Evolutionary conservation across 35 echinoderm and acorn worm genomes (phyloP), one percentile per base, ranked within the genome.

Genomic region (Ophioderma brevispina): DNA sequence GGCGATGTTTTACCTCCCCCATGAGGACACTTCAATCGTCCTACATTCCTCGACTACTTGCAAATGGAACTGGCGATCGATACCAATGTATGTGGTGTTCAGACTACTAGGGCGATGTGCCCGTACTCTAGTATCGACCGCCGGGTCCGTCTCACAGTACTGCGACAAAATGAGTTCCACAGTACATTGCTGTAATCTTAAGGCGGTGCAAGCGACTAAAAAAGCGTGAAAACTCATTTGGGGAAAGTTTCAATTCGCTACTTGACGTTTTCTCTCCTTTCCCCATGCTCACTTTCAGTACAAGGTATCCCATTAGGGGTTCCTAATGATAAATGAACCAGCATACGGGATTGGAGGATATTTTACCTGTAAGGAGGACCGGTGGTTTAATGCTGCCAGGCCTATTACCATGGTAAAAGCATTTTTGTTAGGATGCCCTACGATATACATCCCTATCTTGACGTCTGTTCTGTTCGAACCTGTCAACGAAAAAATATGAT

Each of bases 71-170:
- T 30, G 59, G n/a, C 59, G 10, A 70, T 15, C 10, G n/a, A 8
- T 70, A 70, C 59, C n/a, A 70, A 70, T 70, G 10, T 70, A 70
- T 70, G 59, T 70, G 59, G 10, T 70, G 59, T 70, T 70, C 59
- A 70, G 23, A 70, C 10, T 70, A 70, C 59, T 70, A 15, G n/a
- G 59, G 59, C 59, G 10, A 70, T 70, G 10, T 70, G n/a, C 10
- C 10, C 10, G 17, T 70, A 18, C 17, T 70, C 10, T 70, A 3
- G 2, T 70, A 70, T 70, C 59, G 59, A 70, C 23, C n/a, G n/a
- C 10, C 59, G 23, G 1, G 59, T 4, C n/a, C n/a, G 59, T 70
- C 59, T 70, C 46, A 52, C 8, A 70, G 15, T 70, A 70, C 15
- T 15, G 4, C 2, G 59, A 52, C 46, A 70, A 70, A 70, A 70